Conservation (phyloP, 1,140 invertebrate genomes). For the Cyphomyrmex costatus region DNA sequence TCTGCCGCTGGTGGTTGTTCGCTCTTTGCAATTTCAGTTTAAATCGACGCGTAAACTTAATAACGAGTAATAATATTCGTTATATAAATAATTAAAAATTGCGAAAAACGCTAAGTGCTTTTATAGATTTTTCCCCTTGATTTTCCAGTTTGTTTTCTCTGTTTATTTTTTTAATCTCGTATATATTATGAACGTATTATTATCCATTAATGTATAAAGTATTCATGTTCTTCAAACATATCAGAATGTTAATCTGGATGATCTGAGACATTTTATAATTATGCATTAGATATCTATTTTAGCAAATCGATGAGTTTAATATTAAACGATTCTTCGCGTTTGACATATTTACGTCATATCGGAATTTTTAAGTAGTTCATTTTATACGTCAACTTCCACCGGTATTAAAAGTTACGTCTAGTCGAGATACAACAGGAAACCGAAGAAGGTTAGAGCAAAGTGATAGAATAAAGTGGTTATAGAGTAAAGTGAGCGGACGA, state of each 20-base stretch:
- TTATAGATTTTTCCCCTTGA: neutral
- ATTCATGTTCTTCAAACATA: neutral
- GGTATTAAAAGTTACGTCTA: neutral
- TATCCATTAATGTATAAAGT: neutral
- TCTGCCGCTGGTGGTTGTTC: neutral
- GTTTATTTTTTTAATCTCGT: neutral
- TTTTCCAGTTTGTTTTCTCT: neutral
- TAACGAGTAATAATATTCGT: neutral
- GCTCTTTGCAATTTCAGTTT: slow-evolving; percentile 33
- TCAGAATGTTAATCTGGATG: neutral
- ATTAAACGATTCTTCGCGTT: slow-evolving; percentile 4
- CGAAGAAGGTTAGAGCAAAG: neutral
- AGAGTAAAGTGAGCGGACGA: neutral
- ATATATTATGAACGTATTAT: neutral
- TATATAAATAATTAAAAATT: slow-evolving; percentile 10
- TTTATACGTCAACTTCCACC: neutral
- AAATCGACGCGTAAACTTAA: slow-evolving; percentile 30
- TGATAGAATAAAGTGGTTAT: neutral
- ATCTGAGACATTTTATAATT: slow-evolving; percentile 14
- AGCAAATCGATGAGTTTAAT: neutral
- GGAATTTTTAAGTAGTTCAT: neutral
- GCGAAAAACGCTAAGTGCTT: neutral
- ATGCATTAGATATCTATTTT: slow-evolving; percentile 4
- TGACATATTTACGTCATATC: neutral
- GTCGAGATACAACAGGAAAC: too few relatives aligned